Evolutionary conservation across 1,140 invertebrate genomes (phyloP).

Genomic region (Apocrypta bakeri): DNA sequence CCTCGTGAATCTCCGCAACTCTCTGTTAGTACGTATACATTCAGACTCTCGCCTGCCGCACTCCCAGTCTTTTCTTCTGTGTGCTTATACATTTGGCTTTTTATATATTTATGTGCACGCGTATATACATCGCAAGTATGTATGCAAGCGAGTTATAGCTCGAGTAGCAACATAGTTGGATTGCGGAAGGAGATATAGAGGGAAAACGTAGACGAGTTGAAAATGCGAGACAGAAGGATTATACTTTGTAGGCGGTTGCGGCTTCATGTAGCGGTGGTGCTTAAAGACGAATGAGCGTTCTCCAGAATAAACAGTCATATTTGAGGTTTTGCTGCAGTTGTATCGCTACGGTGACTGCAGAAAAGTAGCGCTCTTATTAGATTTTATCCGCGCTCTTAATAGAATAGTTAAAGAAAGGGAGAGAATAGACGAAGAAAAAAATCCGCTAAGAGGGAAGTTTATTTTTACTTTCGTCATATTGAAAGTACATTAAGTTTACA

Average conservation of each 20-base stretch:
- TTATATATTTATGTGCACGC: slow-evolving; percentile 15
- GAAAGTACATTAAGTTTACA: slow-evolving; percentile 4
- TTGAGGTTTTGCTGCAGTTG: not conserved
- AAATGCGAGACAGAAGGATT: slow-evolving; percentile 13
- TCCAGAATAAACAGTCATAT: slow-evolving; percentile 13
- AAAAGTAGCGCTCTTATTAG: not conserved
- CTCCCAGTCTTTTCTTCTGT: slow-evolving; percentile 9
- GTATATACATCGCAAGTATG: not conserved
- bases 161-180: not conserved
- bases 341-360: no score
- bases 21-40: not conserved
- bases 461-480: slow-evolving; percentile 5
- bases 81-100: not conserved
- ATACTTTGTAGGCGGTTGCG: slow-evolving; percentile 1
- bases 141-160: not conserved
- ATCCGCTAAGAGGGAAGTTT: not conserved
- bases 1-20: slow-evolving; percentile 36
- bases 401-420: not conserved
- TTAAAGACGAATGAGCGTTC: not conserved
- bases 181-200: not conserved
- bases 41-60: slow-evolving; percentile 24
- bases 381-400: not conserved
- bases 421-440: no score
- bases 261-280: not conserved
- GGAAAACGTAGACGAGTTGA: not conserved